These are phyloP conservation scores for Danio choprae DNA, from an alignment of 2,797 vertebrate species.

Conservation along the genomic window DNA sequence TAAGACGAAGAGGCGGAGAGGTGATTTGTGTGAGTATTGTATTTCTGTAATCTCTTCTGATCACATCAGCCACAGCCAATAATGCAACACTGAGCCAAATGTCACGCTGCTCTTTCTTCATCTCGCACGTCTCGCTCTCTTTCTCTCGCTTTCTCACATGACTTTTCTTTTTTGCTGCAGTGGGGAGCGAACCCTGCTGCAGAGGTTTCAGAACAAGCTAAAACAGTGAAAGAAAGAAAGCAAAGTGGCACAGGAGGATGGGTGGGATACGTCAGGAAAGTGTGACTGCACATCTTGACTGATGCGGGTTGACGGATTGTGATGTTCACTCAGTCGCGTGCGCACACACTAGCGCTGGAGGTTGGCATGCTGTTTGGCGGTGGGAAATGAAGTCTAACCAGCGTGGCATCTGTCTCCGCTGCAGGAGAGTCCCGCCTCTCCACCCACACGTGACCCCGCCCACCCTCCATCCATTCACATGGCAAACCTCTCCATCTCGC, in stretches of 20 bases:
- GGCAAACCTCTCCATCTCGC: constrained; percentile 39
- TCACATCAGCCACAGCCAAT: constrained; percentile 81
- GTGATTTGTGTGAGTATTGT: constrained; percentile 77
- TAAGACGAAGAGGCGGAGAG: constrained; percentile 50
- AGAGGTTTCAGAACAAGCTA: constrained; percentile 46
- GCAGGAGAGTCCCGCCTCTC: constrained; percentile 80
- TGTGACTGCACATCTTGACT: constrained; percentile 68
- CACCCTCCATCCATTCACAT: constrained; percentile 72
- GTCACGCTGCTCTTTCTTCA: constrained; percentile 75
- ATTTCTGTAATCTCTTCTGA: constrained; percentile 81
- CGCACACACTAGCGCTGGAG: constrained; percentile 45
- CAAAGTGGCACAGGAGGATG: constrained; percentile 47
- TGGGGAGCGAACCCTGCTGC: constrained; percentile 53
- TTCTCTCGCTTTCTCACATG: constrained; percentile 34
- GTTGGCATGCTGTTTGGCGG: constrained; percentile 74
- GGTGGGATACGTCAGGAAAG: constrained; percentile 65
- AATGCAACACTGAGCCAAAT: constrained; percentile 77
- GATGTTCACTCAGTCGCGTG: constrained; percentile 50
- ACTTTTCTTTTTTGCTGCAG: constrained; percentile 52
- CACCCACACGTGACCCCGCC: constrained; percentile 79
- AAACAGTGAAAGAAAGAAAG: constrained; percentile 10
- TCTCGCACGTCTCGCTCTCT: constrained; percentile 63
- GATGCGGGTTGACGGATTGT: constrained; percentile 67
- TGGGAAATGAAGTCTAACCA: constrained; percentile 79
- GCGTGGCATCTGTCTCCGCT: constrained; percentile 82